phyloP scores from a whole-genome alignment of 2,888 invertebrate species.

The Parasteatoda lunata region DNA sequence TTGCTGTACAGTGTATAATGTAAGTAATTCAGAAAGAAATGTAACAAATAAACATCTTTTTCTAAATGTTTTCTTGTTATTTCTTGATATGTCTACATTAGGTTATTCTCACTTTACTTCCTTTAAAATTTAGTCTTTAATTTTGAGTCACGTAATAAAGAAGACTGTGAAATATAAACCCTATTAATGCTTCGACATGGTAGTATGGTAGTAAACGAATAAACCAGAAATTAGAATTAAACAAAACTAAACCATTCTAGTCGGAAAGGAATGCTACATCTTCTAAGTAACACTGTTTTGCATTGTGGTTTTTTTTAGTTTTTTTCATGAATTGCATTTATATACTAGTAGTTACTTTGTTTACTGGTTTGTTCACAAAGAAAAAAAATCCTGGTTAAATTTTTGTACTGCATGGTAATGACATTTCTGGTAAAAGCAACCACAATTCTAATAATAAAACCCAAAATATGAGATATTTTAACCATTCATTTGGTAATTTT shows the following conservation, averaged over 20 bases:
- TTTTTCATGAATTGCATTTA: too few relatives aligned
- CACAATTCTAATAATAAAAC: too few relatives aligned
- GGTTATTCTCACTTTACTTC: too few relatives aligned
- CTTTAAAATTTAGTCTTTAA: not conserved
- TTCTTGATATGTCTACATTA: not conserved
- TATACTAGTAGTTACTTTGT: too few relatives aligned
- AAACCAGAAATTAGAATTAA: not conserved
- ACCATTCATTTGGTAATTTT: too few relatives aligned
- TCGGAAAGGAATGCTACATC: not conserved
- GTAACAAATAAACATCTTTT: slow-evolving; percentile 52
- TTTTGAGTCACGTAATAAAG: not conserved
- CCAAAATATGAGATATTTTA: too few relatives aligned
- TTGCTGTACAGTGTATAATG: slow-evolving; percentile 62
- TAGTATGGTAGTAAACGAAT: not conserved
- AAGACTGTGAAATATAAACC: not conserved
- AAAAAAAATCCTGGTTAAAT: too few relatives aligned
- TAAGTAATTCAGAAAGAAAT: slow-evolving; percentile 25
- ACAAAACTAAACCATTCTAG: not conserved
- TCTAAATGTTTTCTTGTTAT: slow-evolving; percentile 3
- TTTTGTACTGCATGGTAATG: too few relatives aligned
- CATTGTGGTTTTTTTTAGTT: too few relatives aligned
- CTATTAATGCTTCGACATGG: not conserved
- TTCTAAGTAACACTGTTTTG: too few relatives aligned
- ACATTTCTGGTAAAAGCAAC: too few relatives aligned
- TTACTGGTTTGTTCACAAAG: too few relatives aligned